phyloP scores from a whole-genome alignment of 2,888 invertebrate genomes.

The Exephanes ischioxanthus region DNA sequence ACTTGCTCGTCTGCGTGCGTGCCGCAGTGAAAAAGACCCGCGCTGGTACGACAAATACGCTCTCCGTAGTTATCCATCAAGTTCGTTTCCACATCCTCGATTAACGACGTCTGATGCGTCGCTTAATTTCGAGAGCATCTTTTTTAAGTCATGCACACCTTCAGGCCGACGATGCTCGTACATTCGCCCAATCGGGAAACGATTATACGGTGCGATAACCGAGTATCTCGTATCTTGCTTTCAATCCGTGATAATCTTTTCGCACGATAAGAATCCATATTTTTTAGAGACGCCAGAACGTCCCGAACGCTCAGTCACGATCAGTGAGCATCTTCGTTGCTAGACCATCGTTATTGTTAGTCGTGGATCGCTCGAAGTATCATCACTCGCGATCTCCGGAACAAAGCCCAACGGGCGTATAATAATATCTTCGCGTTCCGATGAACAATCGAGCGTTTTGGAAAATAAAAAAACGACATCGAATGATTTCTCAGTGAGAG shows the following conservation, averaged over 20 bases:
- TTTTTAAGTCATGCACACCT: background rate
- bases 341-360: background rate
- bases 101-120: background rate
- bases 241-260: background rate
- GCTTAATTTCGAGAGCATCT: background rate
- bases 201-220: conserved; percentile 1
- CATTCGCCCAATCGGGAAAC: background rate
- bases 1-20: conserved; percentile 1
- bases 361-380: background rate
- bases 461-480: conserved; percentile 10
- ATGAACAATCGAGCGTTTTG: conserved; percentile 40
- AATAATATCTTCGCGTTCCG: conserved; percentile 39
- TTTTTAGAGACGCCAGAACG: background rate
- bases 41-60: conserved; percentile 3
- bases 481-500: conserved; percentile 34
- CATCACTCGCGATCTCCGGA: background rate
- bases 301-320: background rate
- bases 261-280: background rate
- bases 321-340: background rate
- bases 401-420: background rate
- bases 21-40: conserved; percentile 21
- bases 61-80: background rate
- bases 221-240: background rate
- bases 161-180: background rate
- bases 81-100: background rate